Conservation (phyloP, 2,888 invertebrate species). For the Bugula neritina region DNA sequence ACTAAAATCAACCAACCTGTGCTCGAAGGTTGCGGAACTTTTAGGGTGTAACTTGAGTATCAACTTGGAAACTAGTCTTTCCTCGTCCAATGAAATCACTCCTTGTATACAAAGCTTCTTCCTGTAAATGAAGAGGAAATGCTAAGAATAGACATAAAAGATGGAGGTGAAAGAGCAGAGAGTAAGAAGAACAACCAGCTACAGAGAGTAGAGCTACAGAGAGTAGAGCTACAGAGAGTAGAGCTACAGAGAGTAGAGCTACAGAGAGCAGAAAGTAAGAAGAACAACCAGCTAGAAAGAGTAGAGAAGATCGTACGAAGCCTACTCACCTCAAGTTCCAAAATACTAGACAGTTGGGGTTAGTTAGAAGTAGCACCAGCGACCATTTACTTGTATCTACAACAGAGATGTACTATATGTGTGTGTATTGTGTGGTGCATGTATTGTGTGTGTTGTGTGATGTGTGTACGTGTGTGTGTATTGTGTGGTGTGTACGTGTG, state of each 20-base stretch:
- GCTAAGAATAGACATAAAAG: too few species aligned
- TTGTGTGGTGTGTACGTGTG: too few species aligned
- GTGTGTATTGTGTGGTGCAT: background rate
- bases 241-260: too few species aligned
- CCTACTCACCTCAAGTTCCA: constrained; percentile 17
- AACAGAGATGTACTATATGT: background rate
- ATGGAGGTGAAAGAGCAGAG: too few species aligned
- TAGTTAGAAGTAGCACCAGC: background rate
- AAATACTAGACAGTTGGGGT: background rate
- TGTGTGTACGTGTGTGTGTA: too few species aligned
- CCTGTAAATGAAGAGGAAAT: background rate
- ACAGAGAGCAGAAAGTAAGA: too few species aligned
- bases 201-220: too few species aligned
- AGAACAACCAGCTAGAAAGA: too few species aligned
- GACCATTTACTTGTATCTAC: background rate
- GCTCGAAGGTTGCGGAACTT: background rate
- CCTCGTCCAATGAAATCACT: background rate
- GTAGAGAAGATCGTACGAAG: too few species aligned
- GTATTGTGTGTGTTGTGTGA: background rate
- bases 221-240: too few species aligned
- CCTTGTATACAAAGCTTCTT: background rate
- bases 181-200: too few species aligned
- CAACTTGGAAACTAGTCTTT: background rate
- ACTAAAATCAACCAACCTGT: background rate
- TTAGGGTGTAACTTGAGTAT: background rate